Evolutionary conservation across 2,888 invertebrate species (phyloP), one percentile per base, ranked within the genome.

Genomic region (Lottia scabra): DNA sequence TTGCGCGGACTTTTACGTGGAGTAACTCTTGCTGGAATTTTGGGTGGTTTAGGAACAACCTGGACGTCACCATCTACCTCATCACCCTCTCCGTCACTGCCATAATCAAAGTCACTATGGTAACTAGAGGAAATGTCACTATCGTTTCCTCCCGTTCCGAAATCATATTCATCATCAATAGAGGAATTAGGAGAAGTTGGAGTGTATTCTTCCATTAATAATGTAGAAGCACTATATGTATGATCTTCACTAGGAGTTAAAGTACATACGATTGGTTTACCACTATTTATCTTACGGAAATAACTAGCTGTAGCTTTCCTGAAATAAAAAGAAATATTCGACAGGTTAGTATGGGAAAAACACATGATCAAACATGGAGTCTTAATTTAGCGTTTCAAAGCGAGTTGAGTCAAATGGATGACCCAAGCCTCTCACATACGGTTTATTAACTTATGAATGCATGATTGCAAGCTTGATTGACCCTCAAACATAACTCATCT

Each of bases 221-320:
- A 75, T 72, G 77, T 80, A 2, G 83, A 84, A 65, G 87, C 85
- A 77, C 95, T 96, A 91, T 97, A 97, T 69, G 96, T 96, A 90
- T 97, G 97, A 91, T 97, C 97, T 90, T 96, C 95, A 90, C 95
- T 96, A 0, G 96, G 95, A 84, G 95, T 95, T 70, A 94, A 94
- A 3, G 96, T 96, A 83, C 96, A 95, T 80, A 96, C 93, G 44
- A 87, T 81, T 23, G 84, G 83, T 45, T 56, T 56, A 56, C 56
- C 56, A 56, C 23, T 56, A 23, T 56, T 56, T 19, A 56, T 56
- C 23, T 56, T 70, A 16, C 66, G 46, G 15, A 66, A 45, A 66
- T 45, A 64, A 27, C 62, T 66, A 23, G 26, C 26, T 26, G 71
- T 63, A 38, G 48, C 56, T 19, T 65, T 30, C 27, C 71, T 71